Percentiles rank a stretch among this genome's conserved stretches.
Evolutionary conservation across 1,140 invertebrate species (phyloP).

Genomic region (Anastatus disparis): DNA sequence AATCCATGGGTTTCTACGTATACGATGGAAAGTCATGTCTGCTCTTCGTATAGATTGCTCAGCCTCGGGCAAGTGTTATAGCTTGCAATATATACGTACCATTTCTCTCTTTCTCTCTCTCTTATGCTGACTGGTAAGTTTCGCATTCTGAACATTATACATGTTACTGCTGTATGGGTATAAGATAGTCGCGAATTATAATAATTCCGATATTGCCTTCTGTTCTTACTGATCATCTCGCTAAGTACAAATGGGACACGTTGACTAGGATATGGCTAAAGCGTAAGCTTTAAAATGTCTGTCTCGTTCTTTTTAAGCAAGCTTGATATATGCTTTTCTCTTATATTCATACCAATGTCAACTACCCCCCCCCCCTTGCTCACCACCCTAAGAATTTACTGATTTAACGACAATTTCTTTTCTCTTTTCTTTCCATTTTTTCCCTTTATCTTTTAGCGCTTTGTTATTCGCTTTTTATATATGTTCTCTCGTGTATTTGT

Average conservation of each 20-base stretch:
- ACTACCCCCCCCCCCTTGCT: no score
- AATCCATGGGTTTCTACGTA: no score
- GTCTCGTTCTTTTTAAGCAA: background rate
- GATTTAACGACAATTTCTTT: constrained; percentile 35
- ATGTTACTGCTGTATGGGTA: no score
- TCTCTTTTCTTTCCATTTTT: constrained; percentile 23
- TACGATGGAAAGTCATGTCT: constrained; percentile 61
- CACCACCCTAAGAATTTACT: constrained; percentile 32
- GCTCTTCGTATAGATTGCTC: constrained; percentile 63
- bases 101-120: background rate
- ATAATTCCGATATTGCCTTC: constrained; percentile 67
- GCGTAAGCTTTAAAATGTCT: background rate
- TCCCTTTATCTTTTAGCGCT: constrained; percentile 5
- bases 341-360: constrained; percentile 9
- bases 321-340: no score
- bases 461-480: constrained; percentile 30
- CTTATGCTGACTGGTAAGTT: constrained; percentile 43
- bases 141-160: no score
- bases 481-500: constrained; percentile 9
- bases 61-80: constrained; percentile 52
- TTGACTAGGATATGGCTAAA: constrained; percentile 42
- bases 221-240: constrained; percentile 61
- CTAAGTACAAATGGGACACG: constrained; percentile 59
- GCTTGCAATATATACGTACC: no score
- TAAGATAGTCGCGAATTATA: constrained; percentile 60